Conservation (phyloP, 2,113 vertebrate species). For the Crotophaga sulcirostris region DNA sequence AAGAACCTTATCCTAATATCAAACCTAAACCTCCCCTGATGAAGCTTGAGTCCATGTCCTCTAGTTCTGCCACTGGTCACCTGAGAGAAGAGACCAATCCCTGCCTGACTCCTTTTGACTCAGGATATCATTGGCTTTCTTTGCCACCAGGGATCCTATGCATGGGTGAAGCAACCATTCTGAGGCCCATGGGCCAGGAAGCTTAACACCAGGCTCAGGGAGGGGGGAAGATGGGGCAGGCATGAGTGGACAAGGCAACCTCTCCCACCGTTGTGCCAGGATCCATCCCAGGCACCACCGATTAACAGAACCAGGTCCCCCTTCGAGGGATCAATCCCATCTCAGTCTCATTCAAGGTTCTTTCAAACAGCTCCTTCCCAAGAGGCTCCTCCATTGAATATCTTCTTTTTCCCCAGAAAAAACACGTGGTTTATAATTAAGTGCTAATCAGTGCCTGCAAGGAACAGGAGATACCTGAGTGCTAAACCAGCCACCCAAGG, state of each 20-base stretch:
- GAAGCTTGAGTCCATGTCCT: too few species aligned
- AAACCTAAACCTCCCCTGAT: too few species aligned
- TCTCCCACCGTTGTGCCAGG: background rate
- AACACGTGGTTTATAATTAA: background rate
- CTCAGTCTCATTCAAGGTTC: background rate
- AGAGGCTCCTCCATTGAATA: background rate
- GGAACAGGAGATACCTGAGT: rapidly evolving
- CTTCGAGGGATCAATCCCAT: background rate
- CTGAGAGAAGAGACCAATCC: too few species aligned
- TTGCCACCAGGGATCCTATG: too few species aligned
- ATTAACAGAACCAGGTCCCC: background rate
- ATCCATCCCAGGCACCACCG: background rate
- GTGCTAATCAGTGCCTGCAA: background rate
- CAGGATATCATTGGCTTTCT: too few species aligned
- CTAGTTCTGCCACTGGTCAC: too few species aligned
- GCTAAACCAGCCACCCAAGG: background rate
- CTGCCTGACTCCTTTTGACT: too few species aligned
- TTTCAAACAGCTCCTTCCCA: background rate
- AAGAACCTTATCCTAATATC: too few species aligned
- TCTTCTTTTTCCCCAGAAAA: background rate
- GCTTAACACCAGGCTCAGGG: background rate
- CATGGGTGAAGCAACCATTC: rapidly evolving
- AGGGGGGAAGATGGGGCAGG: background rate
- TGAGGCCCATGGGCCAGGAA: background rate
- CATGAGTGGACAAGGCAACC: background rate